A percentile compares a stretch with the other conserved stretches of the same genome.
These are phyloP conservation scores for Orestias chungarensis DNA, from an alignment of 2,797 vertebrate genomes.

Conservation along the genomic window DNA sequence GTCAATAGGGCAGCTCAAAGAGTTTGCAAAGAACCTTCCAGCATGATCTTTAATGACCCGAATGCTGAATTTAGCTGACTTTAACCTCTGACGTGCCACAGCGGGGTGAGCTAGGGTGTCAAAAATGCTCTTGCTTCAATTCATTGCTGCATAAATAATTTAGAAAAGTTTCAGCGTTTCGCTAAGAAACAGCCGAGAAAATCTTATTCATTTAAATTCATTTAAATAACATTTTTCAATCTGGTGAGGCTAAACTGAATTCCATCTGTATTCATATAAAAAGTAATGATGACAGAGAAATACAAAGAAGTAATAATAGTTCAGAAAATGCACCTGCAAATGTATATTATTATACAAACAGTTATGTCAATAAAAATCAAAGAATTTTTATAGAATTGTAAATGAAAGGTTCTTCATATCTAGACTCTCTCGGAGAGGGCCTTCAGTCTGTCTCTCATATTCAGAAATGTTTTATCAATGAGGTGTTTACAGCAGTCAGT, in stretches of 20 bases:
- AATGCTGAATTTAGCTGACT: constrained; percentile 35
- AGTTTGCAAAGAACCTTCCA: constrained; percentile 18
- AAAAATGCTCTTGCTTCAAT: constrained; percentile 23
- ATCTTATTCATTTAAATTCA: constrained; percentile 21
- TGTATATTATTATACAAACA: constrained; percentile 10
- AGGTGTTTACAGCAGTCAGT: not conserved
- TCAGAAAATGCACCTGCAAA: constrained; percentile 25
- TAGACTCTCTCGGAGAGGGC: constrained; percentile 38
- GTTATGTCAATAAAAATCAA: not conserved
- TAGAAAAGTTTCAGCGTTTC: constrained; percentile 14
- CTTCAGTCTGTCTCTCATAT: constrained; percentile 27
- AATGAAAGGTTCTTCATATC: constrained; percentile 21
- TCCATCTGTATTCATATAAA: constrained; percentile 23
- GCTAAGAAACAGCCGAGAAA: constrained; percentile 13
- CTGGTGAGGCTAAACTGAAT: constrained; percentile 13
- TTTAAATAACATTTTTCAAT: constrained; percentile 10
- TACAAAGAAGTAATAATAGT: constrained; percentile 18
- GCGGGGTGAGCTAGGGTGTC: constrained; percentile 22
- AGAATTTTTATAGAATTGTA: not conserved
- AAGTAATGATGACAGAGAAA: constrained; percentile 27
- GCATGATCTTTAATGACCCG: constrained; percentile 37
- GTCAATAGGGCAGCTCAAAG: not conserved
- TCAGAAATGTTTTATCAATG: not conserved
- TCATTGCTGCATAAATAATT: constrained; percentile 5
- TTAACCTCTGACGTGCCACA: constrained; percentile 43